phyloP scores from a whole-genome alignment of 2,797 vertebrate genomes.

The Labroides dimidiatus region DNA sequence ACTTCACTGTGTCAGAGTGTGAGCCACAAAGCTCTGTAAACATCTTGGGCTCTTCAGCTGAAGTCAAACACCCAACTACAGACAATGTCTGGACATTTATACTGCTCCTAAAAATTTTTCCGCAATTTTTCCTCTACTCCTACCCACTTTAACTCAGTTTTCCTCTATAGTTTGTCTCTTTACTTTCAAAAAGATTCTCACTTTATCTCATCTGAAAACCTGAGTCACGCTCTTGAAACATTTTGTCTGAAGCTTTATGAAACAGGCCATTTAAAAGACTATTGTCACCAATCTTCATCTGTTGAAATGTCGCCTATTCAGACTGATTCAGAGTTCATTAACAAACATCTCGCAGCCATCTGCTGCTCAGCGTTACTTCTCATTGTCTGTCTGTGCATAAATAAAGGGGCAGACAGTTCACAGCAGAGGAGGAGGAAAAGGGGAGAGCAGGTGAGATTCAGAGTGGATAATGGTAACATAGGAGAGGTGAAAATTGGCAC shows the following conservation, averaged over 20 bases:
- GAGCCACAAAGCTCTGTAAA: neutral
- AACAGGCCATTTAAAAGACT: no score
- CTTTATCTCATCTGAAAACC: neutral
- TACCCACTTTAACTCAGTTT: neutral
- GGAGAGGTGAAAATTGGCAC: slow-evolving; percentile 52
- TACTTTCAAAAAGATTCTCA: no score
- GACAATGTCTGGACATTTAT: neutral
- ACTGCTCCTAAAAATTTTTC: neutral
- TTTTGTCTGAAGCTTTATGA: neutral
- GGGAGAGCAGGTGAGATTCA: slow-evolving; percentile 32
- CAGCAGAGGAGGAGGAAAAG: slow-evolving; percentile 23
- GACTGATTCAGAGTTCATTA: neutral
- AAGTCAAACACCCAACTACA: neutral
- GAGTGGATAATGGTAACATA: slow-evolving; percentile 62
- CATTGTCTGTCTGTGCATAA: neutral
- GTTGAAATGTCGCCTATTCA: neutral
- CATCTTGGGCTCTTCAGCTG: neutral
- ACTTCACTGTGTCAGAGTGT: neutral
- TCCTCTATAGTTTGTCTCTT: neutral
- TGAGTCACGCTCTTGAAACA: neutral
- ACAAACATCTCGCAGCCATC: neutral
- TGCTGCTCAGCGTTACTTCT: slow-evolving; percentile 2
- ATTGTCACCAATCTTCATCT: neutral
- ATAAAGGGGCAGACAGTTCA: slow-evolving; percentile 5
- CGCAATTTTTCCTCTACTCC: neutral